Evolutionary conservation across 1,140 invertebrate genomes (phyloP), one percentile per base, ranked within the genome.

Genomic region (Drosophila micromelanica): DNA sequence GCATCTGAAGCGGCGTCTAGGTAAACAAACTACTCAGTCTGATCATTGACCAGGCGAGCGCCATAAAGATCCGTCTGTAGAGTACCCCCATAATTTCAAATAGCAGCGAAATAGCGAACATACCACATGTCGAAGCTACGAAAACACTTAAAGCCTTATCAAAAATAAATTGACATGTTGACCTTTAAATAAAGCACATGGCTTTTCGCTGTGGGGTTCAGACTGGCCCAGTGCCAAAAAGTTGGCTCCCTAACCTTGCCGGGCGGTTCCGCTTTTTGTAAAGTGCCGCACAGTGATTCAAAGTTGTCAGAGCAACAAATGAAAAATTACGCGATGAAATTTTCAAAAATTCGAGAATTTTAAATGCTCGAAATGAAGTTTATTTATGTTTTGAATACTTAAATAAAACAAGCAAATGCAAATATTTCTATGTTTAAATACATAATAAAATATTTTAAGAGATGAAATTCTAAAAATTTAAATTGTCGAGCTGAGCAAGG

Each of bases 1-100:
- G 55, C 72, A 86, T 72, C 78, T 78, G 61, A 62, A 61, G 68
- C 76, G 72, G 78, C 84, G 82, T 87, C 82, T 87, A 87, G 73
- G 82, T 89, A 87, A 87, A 87, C 78, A 89, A 89, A 85, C 59
- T 48, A 69, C 57, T 71, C 51, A 43, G 32, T 61, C 43, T 55
- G 45, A 59, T 52, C 51, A 46, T 67, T 60, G 59, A 55, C 46
- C 45, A 45, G 9, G 43, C 17, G 2, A 9, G 32, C 32, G 32
- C 46, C 56, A 67, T 32, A 51, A 51, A 40, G 27, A 59, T 30
- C 56, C 40, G 56, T 32, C 3, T 35, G 27, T 43, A 20, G 38
- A 20, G 38, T 51, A 15, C 43, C 30, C 20, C 45, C 55, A 55
- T 45, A 59, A 73, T 56, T 20, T 48, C 38, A 54, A 35, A n/a